Conservation (phyloP, 2,888 invertebrate genomes). For the Sphecodes monilicornis region DNA sequence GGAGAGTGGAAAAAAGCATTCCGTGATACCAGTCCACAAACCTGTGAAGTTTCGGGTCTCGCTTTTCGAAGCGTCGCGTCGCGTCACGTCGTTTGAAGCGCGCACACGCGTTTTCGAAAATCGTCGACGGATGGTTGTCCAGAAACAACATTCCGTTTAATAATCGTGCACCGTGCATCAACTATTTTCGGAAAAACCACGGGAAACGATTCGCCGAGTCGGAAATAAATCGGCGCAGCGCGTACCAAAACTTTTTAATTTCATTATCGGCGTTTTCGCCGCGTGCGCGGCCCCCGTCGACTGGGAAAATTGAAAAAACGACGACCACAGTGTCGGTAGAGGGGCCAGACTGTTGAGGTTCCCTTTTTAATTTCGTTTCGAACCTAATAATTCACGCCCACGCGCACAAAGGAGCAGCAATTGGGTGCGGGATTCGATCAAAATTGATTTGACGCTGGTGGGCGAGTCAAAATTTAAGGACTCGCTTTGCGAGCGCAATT, state of each 20-base stretch:
- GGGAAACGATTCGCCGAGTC: conserved; percentile 51
- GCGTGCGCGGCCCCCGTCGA: neutral
- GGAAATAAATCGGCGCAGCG: conserved; percentile 51
- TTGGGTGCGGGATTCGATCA: neutral
- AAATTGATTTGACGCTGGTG: neutral
- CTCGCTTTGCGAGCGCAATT: neutral
- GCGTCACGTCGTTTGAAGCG: neutral
- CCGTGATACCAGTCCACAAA: neutral
- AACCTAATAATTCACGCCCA: neutral
- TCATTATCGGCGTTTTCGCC: conserved; percentile 37
- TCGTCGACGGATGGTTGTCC: conserved; percentile 15
- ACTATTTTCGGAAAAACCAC: conserved; percentile 55
- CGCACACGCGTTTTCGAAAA: neutral
- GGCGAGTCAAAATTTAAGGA: neutral
- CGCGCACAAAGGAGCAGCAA: neutral
- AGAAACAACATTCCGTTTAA: conserved; percentile 46
- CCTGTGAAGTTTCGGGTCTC: neutral
- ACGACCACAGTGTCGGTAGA: neutral
- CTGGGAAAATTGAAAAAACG: neutral
- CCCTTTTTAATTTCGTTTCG: neutral
- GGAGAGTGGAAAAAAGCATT: neutral
- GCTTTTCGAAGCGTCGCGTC: neutral
- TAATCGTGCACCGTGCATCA: conserved; percentile 15
- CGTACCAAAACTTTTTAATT: conserved; percentile 53
- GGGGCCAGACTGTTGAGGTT: neutral